Conservation (phyloP, 2,113 vertebrate species). For the Mellivora capensis region DNA sequence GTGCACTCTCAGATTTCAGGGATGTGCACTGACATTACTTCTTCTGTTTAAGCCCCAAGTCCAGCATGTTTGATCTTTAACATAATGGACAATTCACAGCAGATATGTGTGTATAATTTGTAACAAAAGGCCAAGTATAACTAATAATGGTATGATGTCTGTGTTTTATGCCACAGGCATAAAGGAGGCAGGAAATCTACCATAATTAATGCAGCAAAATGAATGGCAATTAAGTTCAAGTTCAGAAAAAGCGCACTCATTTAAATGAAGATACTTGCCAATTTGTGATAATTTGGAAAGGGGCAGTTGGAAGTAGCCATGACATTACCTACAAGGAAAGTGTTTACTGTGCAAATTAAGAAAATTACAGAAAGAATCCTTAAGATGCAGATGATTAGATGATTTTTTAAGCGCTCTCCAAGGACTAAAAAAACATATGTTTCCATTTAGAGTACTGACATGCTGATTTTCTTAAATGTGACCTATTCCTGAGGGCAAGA, state of each 20-base stretch:
- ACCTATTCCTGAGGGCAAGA: not conserved
- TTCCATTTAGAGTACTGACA: constrained; percentile 3
- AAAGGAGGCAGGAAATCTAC: constrained; percentile 16
- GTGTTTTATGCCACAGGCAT: not conserved
- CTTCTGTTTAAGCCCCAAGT: not conserved
- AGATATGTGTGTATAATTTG: not conserved
- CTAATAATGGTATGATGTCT: not conserved
- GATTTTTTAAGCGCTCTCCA: not conserved
- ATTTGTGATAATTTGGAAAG: constrained; percentile 24
- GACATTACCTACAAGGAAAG: not conserved
- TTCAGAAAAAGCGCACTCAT: constrained; percentile 35
- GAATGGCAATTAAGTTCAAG: constrained; percentile 14
- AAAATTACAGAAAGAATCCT: constrained; percentile 18
- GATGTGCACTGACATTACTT: not conserved
- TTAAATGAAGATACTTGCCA: not conserved
- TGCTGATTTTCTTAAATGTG: not conserved
- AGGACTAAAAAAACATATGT: not conserved
- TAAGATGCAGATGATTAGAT: constrained; percentile 24
- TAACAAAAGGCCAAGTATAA: not conserved
- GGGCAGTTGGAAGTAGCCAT: not conserved
- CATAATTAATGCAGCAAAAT: constrained; percentile 39
- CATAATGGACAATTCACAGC: not conserved
- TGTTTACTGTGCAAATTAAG: constrained; percentile 46
- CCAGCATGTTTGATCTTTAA: not conserved
- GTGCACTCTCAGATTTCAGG: not conserved